Base-by-base conservation (phyloP, 2,113 vertebrate genomes). In the Cryptomyrus ogoouensis region DNA sequence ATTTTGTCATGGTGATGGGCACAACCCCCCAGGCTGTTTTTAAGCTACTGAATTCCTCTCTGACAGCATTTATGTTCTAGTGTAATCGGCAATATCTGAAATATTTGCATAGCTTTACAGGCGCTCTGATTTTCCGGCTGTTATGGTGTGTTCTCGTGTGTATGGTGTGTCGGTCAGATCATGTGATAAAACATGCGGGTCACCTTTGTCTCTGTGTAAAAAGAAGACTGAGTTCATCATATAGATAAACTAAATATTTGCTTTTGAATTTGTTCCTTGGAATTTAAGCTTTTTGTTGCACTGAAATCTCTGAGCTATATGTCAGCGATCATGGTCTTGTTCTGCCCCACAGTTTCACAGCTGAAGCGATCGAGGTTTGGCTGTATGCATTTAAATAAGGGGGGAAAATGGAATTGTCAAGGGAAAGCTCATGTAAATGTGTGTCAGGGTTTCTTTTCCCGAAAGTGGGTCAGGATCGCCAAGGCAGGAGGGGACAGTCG, bases 401-500 rank as follows among this genome's bases (percentile, higher is more conserved):
- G 24, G 24, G 58, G 0, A 1, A 1, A 27, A 27, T 66, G 58
- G 62, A 27, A 31, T 66, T 31, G 44, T 84, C 42, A 46, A n/a
- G 80, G 15, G 80, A 9, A 47, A n/a, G 84, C 62, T 86, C 89
- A 70, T 90, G 88, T 91, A 89, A 91, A 93, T 92, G 90, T 91
- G 89, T 91, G 92, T 90, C 92, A 92, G 89, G 52, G 58, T 88
- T 70, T 49, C 90, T 74, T 42, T 89, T 80, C 47, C 49, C 10
- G 35, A 91, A 93, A 93, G 90, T 93, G 91, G 93, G 91, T 93
- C 92, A 93, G 88, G 92, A 89, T 85, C 17, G n/a, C 80, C 1
- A 9, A 52, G 47, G 66, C 27, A 17, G 70, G 27, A 24, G 70
- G 27, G 21, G 27, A 39, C 12, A 15, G 46, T 49, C 27, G 4